Percentiles rank a stretch among this genome's conserved stretches.
Evolutionary conservation across 2,888 invertebrate genomes (phyloP).

Genomic region (Pandemis heparana): DNA sequence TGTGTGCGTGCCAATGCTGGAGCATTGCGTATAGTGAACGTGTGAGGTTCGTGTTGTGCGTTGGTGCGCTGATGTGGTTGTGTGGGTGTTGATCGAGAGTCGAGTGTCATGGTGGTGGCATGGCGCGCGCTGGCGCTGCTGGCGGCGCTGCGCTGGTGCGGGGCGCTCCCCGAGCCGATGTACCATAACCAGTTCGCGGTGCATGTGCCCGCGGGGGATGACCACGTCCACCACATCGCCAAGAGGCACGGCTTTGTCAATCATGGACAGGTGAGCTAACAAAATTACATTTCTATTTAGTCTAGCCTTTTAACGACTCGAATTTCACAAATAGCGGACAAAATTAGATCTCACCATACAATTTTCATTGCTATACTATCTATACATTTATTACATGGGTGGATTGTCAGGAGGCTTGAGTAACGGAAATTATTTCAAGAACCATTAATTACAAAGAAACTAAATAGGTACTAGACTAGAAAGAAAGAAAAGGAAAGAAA

Average conservation of each 20-base stretch:
- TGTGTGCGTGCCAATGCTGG: constrained; percentile 11
- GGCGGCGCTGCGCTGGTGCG: constrained; percentile 63
- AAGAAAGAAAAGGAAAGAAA: no score
- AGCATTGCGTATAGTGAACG: constrained; percentile 22
- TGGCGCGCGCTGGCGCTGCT: constrained; percentile 67
- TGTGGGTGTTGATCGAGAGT: constrained; percentile 29
- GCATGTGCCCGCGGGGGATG: constrained; percentile 90
- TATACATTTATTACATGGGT: no score
- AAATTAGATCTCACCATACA: no score
- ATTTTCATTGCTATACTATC: no score
- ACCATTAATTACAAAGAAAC: no score
- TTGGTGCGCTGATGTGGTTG: constrained; percentile 31
- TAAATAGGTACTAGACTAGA: no score
- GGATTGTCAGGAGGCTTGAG: no score
- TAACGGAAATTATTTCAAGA: no score
- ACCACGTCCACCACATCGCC: constrained; percentile 92
- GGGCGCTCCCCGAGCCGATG: constrained; percentile 73
- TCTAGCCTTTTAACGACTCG: no score
- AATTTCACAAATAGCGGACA: no score
- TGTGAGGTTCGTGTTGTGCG: constrained; percentile 3
- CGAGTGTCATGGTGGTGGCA: constrained; percentile 73
- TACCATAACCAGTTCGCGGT: constrained; percentile 95
- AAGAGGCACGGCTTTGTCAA: constrained; percentile 94
- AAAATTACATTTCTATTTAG: no score
- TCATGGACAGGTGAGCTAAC: constrained; percentile 93